Base-by-base conservation (phyloP, 2,797 vertebrate genomes). In the Sciurus carolinensis region DNA sequence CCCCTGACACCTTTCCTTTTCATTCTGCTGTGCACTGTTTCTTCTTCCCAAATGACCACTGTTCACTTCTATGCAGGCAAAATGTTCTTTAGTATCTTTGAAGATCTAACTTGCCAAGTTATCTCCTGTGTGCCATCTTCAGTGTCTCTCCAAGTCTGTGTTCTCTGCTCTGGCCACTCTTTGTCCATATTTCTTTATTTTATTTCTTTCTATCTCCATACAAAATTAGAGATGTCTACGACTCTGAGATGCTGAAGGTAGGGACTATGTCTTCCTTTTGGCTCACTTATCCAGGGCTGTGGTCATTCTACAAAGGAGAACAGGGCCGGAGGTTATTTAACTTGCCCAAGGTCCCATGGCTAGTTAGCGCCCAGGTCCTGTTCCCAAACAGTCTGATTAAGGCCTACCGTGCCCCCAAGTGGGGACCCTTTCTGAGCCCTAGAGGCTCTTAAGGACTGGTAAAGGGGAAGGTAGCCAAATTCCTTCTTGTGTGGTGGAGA, bases 141-240 rank as follows among this genome's bases (percentile, higher is more conserved):
- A 90, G 79, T 52, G 20, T 92, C n/a, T 66, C 72, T 94, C 73
- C 30, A 67, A 59, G 50, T 26, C 72, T 86, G n/a, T 93, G 52
- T 7, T 90, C 20, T 73, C 85, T 64, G 52, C 59, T 67, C 18
- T 72, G 85, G 42, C 24, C 36, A 39, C 3, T 30, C 81, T 86
- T 59, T 69, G 72, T 47, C 81, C 22, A 62, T 24, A 62, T 26
- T 62, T 79, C 71, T 75, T 62, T 62, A 62, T 62, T 62, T 62
- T 62, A 62, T 26, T 3, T n/a, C 71, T 86, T 66, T 79, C 71
- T 75, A 59, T 79, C 76, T 83, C 64, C 28, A 73, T 14, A 87
- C 72, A 59, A 80, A 85, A 85, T 66, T 20, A 62, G 36, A 94
- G n/a, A 44, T 52, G 84, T 64, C 69, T 83, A 36, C 50, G 24